Percentiles rank a stretch among this genome's conserved stretches.
These are phyloP conservation scores for Gallinago nigripennis DNA, from an alignment of 2,797 vertebrate genomes.

Conservation along the genomic window DNA sequence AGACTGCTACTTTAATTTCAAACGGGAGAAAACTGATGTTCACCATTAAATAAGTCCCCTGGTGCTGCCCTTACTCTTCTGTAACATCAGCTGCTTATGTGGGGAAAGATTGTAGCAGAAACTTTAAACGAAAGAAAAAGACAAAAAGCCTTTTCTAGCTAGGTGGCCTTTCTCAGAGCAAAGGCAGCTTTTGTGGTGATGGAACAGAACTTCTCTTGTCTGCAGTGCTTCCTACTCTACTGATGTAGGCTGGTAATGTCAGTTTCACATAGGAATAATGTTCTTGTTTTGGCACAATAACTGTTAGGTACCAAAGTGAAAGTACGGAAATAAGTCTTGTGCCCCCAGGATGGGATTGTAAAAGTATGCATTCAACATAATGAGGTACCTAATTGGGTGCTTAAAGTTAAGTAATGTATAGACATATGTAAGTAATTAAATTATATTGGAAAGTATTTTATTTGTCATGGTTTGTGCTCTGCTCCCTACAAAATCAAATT, in stretches of 20 bases:
- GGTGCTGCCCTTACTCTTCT: neutral
- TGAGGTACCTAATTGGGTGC: neutral
- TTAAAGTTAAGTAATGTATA: neutral
- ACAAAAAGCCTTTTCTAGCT: neutral
- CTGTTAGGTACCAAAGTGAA: neutral
- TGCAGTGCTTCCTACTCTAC: neutral
- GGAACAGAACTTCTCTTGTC: neutral
- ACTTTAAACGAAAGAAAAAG: neutral
- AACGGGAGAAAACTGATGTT: neutral
- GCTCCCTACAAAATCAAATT: neutral
- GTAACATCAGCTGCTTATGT: neutral
- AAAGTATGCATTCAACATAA: neutral
- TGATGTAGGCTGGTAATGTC: neutral
- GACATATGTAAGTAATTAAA: constrained; percentile 10
- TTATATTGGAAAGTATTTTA: neutral
- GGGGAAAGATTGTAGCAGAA: neutral
- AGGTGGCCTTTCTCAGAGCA: neutral
- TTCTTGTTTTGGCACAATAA: neutral
- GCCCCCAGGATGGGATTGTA: neutral
- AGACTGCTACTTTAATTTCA: neutral
- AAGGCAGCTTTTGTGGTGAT: neutral
- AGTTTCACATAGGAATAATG: neutral
- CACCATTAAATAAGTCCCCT: neutral
- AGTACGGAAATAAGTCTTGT: neutral
- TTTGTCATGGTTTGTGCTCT: neutral